Conservation (phyloP, 2,797 vertebrate genomes). For the Emydoidea blandingii region DNA sequence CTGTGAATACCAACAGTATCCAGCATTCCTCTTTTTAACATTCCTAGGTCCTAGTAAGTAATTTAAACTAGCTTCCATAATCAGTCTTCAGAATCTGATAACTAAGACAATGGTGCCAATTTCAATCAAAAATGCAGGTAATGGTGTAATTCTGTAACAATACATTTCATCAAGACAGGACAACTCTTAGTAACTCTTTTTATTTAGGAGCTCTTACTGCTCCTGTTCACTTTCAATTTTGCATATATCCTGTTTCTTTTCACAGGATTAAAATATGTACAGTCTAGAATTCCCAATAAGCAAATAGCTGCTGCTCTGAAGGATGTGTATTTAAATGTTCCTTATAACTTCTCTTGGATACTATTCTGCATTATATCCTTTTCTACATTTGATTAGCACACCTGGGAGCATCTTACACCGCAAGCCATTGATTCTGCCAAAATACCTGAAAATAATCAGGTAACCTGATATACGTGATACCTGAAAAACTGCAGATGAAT, state of each 20-base stretch:
- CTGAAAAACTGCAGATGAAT: not conserved
- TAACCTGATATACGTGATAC: rapidly evolving
- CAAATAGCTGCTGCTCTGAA: not conserved
- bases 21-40: not conserved
- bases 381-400: not conserved
- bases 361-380: not conserved
- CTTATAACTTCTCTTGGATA: too few species aligned
- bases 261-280: not conserved
- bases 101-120: not conserved
- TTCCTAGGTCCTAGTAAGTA: not conserved
- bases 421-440: not conserved
- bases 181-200: not conserved
- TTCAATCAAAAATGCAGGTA: not conserved
- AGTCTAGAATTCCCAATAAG: not conserved
- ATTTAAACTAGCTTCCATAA: rapidly evolving
- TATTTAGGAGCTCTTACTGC: not conserved
- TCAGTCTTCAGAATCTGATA: not conserved
- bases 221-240: not conserved
- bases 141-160: not conserved
- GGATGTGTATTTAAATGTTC: not conserved
- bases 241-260: not conserved
- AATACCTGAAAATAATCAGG: not conserved
- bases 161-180: not conserved
- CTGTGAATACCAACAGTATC: not conserved
- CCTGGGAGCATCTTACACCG: not conserved